These are phyloP conservation scores for Dreissena polymorpha DNA, from an alignment of 1,140 invertebrate genomes.

Conservation along the genomic window DNA sequence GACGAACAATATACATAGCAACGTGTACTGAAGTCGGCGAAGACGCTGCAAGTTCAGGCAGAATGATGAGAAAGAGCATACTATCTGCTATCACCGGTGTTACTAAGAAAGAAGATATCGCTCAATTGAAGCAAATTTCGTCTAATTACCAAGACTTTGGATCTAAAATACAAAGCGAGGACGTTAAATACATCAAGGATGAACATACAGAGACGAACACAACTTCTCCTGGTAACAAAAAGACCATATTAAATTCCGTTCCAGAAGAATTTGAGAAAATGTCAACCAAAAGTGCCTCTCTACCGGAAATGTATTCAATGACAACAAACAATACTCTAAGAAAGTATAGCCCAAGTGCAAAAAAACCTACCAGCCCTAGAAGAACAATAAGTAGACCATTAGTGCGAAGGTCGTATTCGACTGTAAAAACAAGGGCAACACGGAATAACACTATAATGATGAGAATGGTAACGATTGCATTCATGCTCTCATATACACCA, in stretches of 20 bases:
- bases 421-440: conserved; percentile 17
- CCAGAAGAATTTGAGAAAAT: background rate
- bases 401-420: conserved; percentile 29
- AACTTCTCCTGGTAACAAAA: background rate
- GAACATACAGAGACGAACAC: background rate
- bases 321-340: too few relatives aligned
- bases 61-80: conserved; percentile 17
- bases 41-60: background rate
- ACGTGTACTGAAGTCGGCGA: conserved; percentile 36
- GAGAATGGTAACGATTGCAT: conserved; percentile 51
- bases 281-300: background rate
- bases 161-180: background rate
- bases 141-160: background rate
- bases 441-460: conserved; percentile 52
- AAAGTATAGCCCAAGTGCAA: too few relatives aligned
- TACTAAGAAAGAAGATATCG: background rate
- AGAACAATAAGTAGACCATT: background rate
- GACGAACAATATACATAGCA: conserved; percentile 45
- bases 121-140: background rate
- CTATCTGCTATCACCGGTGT: conserved; percentile 28
- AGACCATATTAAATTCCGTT: background rate
- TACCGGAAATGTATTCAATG: too few relatives aligned
- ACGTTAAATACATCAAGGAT: background rate
- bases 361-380: too few relatives aligned
- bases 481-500: conserved; percentile 46